phyloP scores from a whole-genome alignment of 2,888 invertebrate genomes.

The Allophyes oxyacanthae region DNA sequence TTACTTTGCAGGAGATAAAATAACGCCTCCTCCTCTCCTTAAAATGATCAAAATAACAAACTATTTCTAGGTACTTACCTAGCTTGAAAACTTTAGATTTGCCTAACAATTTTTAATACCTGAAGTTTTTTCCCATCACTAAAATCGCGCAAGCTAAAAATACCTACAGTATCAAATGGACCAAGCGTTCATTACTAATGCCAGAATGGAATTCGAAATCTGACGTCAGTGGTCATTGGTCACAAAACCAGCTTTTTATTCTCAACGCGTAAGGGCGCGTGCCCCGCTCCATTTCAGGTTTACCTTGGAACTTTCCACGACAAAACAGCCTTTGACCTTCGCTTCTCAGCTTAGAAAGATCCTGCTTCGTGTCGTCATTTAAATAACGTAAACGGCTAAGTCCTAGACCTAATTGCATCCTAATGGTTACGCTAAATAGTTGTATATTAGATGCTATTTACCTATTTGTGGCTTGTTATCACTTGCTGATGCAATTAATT shows the following conservation, averaged over 20 bases:
- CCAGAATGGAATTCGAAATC: conserved; percentile 17
- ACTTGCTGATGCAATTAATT: no score
- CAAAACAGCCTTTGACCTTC: conserved; percentile 38
- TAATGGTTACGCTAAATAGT: conserved; percentile 37
- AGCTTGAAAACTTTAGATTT: no score
- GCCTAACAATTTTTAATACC: no score
- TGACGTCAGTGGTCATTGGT: conserved; percentile 21
- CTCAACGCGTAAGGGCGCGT: conserved; percentile 45
- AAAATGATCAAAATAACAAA: no score
- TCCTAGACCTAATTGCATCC: conserved; percentile 45
- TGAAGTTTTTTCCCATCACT: no score
- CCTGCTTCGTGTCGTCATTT: conserved; percentile 32
- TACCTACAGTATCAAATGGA: no score
- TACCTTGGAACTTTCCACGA: conserved; percentile 50
- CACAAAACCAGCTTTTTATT: conserved; percentile 50
- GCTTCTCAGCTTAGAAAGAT: conserved; percentile 41
- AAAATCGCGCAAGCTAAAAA: no score
- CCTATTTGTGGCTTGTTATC: no score
- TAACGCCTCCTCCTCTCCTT: no score
- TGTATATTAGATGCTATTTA: no score
- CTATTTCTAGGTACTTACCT: no score
- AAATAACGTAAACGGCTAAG: conserved; percentile 16
- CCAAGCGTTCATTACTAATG: conserved; percentile 10
- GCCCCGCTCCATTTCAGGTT: conserved; percentile 32
- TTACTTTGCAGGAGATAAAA: no score